Evolutionary conservation across 1,140 invertebrate species (phyloP).

Genomic region (Polypedilum pembai): DNA sequence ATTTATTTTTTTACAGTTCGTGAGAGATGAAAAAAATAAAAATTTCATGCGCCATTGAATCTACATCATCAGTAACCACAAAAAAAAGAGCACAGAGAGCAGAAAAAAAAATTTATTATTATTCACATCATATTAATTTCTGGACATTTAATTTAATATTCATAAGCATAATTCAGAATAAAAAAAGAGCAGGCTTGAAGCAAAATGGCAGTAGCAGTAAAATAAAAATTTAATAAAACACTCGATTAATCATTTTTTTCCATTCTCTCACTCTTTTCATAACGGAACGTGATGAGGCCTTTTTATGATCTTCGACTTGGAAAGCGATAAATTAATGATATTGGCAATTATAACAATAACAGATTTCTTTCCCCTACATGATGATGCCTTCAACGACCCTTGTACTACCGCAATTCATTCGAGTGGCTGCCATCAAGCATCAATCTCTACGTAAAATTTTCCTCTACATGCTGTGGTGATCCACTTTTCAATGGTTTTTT

Average conservation of each 20-base stretch:
- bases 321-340: slow-evolving; percentile 28
- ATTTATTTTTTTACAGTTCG: no score
- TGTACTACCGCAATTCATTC: background rate
- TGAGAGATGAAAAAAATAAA: background rate
- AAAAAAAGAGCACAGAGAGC: background rate
- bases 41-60: background rate
- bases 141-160: slow-evolving; percentile 14
- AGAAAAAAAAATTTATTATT: slow-evolving; percentile 5
- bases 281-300: slow-evolving; percentile 22
- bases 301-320: slow-evolving; percentile 26
- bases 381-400: background rate
- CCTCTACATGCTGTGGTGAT: background rate
- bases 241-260: slow-evolving; percentile 13
- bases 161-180: slow-evolving; percentile 7
- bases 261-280: background rate
- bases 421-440: slow-evolving; percentile 8
- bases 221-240: slow-evolving; percentile 20
- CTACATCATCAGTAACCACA: background rate
- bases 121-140: slow-evolving; percentile 19
- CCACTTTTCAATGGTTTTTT: background rate
- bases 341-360: slow-evolving; percentile 27
- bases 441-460: background rate
- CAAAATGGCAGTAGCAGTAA: background rate
- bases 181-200: background rate
- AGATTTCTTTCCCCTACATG: slow-evolving; percentile 23